Base-by-base conservation (phyloP, 2,113 vertebrate species). In the Grammomys surdaster region DNA sequence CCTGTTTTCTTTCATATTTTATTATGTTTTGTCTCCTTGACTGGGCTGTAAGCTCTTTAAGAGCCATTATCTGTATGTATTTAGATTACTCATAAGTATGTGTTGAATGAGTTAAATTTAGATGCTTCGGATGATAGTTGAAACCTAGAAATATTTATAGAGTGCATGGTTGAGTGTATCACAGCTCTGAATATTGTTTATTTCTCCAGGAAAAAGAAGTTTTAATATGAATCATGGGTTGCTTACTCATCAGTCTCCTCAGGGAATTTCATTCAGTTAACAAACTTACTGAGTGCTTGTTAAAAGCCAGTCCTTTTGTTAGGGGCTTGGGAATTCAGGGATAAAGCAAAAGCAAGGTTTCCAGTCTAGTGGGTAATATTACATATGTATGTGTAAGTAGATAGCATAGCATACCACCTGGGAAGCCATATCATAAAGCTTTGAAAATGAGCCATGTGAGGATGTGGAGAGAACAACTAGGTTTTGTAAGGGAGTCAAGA, bases 101-200 rank as follows among this genome's bases (percentile, higher is more conserved):
- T 97, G 96, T 95, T 95, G 96, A 95, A 93, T 95, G 84, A 96
- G 63, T 96, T 96, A 97, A 96, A 96, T 96, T 94, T 98, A 98
- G 94, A 95, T 92, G 60, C 86, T 63, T 95, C 65, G 33, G 33
- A 95, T 96, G 91, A 93, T 94, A 63, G 63, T 91, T 97, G 94
- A 95, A 96, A 96, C 86, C 90, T 97, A 88, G 94, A 95, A 82
- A 75, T 97, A 97, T 97, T 97, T 97, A 96, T 96, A 96, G 96
- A 93, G 60, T 81, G 65, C 54, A 92, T 54, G 90, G 96, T 92
- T 92, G 92, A 96, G 65, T 96, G 40, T 92, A 93, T 96, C 76
- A 93, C 72, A 96, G 70, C 82, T 96, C 81, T 86, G 72, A 93
- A 95, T 92, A 22, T 90, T 95, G 87, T 96, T 97, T 97, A 88